Evolutionary conservation across 2,888 invertebrate species (phyloP).

Genomic region (Nemotelus pantherinus): DNA sequence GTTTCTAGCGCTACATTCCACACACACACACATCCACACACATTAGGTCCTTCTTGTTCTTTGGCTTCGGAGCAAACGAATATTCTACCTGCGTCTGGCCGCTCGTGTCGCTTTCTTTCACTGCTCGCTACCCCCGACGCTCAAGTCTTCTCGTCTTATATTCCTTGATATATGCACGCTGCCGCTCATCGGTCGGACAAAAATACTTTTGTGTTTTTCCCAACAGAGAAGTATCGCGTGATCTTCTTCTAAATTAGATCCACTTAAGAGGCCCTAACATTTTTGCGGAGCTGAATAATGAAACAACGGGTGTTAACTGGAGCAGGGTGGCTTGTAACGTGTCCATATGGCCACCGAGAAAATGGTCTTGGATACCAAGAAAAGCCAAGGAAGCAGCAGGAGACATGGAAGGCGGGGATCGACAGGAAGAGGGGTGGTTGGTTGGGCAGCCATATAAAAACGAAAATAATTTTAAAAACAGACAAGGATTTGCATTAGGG

Average conservation of each 20-base stretch:
- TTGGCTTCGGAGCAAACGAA: neutral
- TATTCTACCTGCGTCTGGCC: neutral
- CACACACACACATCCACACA: neutral
- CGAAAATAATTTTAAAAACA: slow-evolving; percentile 28
- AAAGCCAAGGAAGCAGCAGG: too few species aligned
- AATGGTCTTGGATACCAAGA: neutral
- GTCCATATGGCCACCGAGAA: neutral
- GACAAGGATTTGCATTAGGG: slow-evolving; percentile 10
- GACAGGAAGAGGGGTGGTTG: neutral
- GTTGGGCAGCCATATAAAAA: slow-evolving; percentile 18
- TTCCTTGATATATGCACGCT: neutral
- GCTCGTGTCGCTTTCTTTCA: too few species aligned
- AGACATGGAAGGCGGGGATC: neutral
- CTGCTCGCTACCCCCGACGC: too few species aligned
- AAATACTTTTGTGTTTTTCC: slow-evolving; percentile 34
- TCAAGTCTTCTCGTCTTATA: neutral
- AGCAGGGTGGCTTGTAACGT: neutral
- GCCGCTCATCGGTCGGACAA: slow-evolving; percentile 12
- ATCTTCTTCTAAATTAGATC: slow-evolving; percentile 39
- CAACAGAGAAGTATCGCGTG: slow-evolving; percentile 1
- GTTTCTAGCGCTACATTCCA: too few species aligned
- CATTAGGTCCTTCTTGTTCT: neutral
- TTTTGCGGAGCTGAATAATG: slow-evolving; percentile 23
- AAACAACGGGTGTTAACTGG: slow-evolving; percentile 4
- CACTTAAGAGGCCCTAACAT: slow-evolving; percentile 24